These are phyloP conservation scores for Virgularia gustaviana DNA, from an alignment of 92 coral and sea anemone species.

Conservation along the genomic window DNA sequence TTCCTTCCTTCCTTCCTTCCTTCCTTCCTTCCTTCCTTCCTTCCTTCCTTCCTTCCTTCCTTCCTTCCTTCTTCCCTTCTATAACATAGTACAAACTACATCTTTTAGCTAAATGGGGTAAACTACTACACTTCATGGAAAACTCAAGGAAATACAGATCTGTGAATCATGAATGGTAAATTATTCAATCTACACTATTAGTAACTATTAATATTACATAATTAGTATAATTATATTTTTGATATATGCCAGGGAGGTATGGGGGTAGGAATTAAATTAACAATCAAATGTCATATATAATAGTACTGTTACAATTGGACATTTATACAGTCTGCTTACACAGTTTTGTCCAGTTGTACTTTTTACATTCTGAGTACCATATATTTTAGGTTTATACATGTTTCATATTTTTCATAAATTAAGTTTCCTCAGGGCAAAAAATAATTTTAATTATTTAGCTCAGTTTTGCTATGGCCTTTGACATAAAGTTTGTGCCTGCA, in stretches of 20 bases:
- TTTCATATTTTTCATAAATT: too few relatives aligned
- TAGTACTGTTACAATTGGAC: not conserved
- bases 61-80: not conserved
- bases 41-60: not conserved
- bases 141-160: constrained; percentile 24
- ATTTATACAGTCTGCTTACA: too few relatives aligned
- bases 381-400: too few relatives aligned
- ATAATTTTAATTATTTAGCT: too few relatives aligned
- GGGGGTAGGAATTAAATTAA: too few relatives aligned
- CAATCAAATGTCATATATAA: not conserved
- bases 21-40: not conserved
- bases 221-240: not conserved
- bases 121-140: constrained; percentile 80
- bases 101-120: constrained; percentile 78
- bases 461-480: too few relatives aligned
- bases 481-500: too few relatives aligned
- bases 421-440: too few relatives aligned
- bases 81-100: too few relatives aligned
- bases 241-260: too few relatives aligned
- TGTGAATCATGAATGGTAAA: constrained; percentile 20
- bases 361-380: too few relatives aligned
- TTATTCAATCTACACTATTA: not conserved
- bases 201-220: not conserved
- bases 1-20: not conserved
- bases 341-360: too few relatives aligned